Evolutionary conservation across 2,113 vertebrate genomes (phyloP).

Genomic region (Toxostoma redivivum): DNA sequence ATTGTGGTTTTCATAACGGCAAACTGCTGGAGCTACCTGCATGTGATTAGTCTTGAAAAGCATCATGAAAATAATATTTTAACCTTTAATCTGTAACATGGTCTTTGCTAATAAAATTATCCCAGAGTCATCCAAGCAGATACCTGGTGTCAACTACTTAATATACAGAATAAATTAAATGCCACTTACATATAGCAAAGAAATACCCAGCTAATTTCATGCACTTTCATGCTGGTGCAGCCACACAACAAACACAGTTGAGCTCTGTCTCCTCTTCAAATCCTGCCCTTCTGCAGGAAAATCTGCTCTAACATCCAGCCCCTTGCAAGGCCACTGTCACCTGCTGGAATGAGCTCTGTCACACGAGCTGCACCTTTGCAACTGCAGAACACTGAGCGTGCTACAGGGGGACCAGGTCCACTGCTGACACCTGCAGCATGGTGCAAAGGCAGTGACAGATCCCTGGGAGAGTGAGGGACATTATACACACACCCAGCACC

Average conservation of each 20-base stretch:
- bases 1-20: slow-evolving; percentile 1
- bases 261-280: neutral
- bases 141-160: neutral
- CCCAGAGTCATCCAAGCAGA: neutral
- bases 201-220: neutral
- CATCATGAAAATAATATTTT: neutral
- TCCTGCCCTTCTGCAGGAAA: neutral
- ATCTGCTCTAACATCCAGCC: neutral
- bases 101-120: slow-evolving; percentile 35
- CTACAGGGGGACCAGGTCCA: neutral
- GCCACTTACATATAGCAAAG: neutral
- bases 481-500: neutral
- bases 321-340: neutral
- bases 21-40: slow-evolving; percentile 15
- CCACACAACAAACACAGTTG: fast-evolving
- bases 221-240: neutral
- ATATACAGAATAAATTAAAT: slow-evolving; percentile 33
- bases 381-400: neutral
- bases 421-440: fast-evolving
- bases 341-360: neutral
- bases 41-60: neutral
- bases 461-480: neutral
- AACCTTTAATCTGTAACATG: slow-evolving; percentile 32
- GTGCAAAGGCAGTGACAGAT: neutral
- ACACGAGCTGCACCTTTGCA: fast-evolving